Base-by-base conservation (phyloP, 2,888 invertebrate species). In the Bursaphelenchus okinawaensis region DNA sequence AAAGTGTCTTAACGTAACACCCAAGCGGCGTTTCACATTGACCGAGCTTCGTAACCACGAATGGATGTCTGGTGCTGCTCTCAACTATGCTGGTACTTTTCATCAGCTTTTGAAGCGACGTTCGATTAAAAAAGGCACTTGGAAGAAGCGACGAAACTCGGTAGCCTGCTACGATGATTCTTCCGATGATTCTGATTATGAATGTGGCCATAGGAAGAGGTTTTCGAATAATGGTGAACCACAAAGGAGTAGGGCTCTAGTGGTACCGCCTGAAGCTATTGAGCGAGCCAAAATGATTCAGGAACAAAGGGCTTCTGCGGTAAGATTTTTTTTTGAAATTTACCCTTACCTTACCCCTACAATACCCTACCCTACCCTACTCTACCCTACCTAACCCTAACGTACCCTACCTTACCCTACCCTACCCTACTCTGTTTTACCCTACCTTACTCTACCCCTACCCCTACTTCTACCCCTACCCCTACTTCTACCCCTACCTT, bases 1-100 rank as follows among this genome's bases (percentile, higher is more conserved):
- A 19, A 52, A 58, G 12, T 74, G 72, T 57, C 57, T 71, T 9
- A 63, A 63, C 29, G 52, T 56, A 4, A 40, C 72, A 12, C 74
- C 72, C 16, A 62, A 70, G 24, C 50, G 65, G 7, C 65, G 71
- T 1, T 31, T 69, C 22, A 62, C 57, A 6, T 26, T 66, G 62
- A 52, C 52, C 31, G 67, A 66, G 28, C 68, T 66, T 52, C 52
- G 66, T 9, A 22, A 22, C 19, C 67, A 66, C 56, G 19, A 27
- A n/a, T 66, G 69, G 69, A 69, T 61, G 40, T 50, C 29, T n/a
- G 52, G 40, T n/a, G 20, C 63, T 3, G 12, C 55, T 19, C 55
- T 55, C 9, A 28, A 8, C 24, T 65, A 67, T 23, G 51, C 67
- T 7, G 63, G 56, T 16, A 28, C 28, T 50, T 66, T 66, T 29